phyloP scores from a whole-genome alignment of 1,140 invertebrate species.

The Helicoverpa armigera region DNA sequence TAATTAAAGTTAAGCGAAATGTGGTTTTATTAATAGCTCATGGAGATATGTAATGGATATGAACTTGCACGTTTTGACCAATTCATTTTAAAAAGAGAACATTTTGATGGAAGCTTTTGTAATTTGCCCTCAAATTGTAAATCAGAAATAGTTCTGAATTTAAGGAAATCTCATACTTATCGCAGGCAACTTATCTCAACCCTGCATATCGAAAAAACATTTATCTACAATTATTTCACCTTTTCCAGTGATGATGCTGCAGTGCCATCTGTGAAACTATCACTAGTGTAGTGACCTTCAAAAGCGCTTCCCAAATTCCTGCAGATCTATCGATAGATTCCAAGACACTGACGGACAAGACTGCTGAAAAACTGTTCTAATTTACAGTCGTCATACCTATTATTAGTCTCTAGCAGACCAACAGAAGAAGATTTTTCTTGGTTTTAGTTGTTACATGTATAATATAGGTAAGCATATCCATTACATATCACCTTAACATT shows the following conservation, averaged over 20 bases:
- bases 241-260: not conserved
- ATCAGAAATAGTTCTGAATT: not conserved
- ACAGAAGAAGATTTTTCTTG: too few species aligned
- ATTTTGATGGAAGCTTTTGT: not conserved
- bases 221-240: not conserved
- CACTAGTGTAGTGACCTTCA: not conserved
- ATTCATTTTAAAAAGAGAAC: not conserved
- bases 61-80: not conserved
- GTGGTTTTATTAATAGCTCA: not conserved
- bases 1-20: conserved; percentile 26
- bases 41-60: conserved; percentile 42
- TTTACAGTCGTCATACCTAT: too few species aligned
- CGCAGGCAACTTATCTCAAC: not conserved
- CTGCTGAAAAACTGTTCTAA: not conserved
- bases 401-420: not conserved
- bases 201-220: not conserved
- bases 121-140: not conserved
- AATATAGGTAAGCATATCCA: not conserved
- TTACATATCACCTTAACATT: conserved; percentile 23
- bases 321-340: not conserved
- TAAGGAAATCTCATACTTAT: too few species aligned
- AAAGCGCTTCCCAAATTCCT: not conserved
- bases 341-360: not conserved
- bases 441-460: too few species aligned
- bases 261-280: not conserved